A percentile compares a stretch with the other conserved stretches of the same genome.
Conservation (phyloP, 2,797 vertebrate species). For the Eulemur coronatus region DNA sequence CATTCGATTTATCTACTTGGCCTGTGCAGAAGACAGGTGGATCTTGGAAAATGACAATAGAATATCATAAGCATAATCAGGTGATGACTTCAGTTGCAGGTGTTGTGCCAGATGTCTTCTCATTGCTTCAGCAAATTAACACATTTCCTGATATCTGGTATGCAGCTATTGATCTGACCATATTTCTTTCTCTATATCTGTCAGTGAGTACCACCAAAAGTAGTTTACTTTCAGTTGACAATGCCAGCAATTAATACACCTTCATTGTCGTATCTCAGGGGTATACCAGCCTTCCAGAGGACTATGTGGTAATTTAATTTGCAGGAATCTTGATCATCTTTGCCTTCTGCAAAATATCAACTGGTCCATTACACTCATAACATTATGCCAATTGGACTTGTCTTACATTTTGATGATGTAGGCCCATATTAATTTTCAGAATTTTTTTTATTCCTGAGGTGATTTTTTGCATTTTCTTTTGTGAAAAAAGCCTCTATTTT, state of each 20-base stretch:
- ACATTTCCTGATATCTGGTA: neutral
- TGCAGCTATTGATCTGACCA: neutral
- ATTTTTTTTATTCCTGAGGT: neutral
- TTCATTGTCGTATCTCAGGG: neutral
- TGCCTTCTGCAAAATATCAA: neutral
- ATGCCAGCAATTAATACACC: neutral
- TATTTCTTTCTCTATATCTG: neutral
- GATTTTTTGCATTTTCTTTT: neutral
- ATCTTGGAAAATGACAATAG: neutral
- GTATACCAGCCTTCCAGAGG: neutral
- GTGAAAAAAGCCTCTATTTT: neutral
- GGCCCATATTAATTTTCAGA: neutral
- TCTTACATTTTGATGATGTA: neutral
- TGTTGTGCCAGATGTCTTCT: neutral
- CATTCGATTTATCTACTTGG: neutral
- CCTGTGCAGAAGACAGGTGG: neutral
- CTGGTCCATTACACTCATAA: too few relatives aligned
- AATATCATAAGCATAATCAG: neutral
- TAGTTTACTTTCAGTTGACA: neutral
- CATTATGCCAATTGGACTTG: neutral
- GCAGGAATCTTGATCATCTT: neutral
- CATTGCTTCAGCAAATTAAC: neutral
- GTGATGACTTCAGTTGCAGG: neutral
- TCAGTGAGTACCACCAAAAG: neutral
- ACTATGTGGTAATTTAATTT: neutral